These are phyloP conservation scores for Brachymystax lenok DNA, from an alignment of 2,797 vertebrate species.

Conservation along the genomic window DNA sequence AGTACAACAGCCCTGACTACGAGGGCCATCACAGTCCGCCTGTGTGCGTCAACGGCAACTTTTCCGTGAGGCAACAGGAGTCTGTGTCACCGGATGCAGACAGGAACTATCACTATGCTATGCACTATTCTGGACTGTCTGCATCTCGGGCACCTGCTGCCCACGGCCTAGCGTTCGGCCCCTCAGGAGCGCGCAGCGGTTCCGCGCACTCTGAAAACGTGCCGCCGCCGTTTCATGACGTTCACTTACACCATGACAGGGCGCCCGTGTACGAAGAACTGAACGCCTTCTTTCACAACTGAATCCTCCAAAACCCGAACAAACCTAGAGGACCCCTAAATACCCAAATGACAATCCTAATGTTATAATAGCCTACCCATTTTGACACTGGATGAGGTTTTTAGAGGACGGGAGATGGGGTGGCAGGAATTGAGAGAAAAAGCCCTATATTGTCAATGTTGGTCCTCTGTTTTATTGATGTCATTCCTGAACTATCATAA, in stretches of 20 bases:
- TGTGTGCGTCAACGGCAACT: conserved; percentile 89
- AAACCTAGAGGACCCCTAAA: conserved; percentile 30
- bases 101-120: conserved; percentile 96
- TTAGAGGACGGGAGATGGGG: conserved; percentile 15
- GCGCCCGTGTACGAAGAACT: conserved; percentile 93
- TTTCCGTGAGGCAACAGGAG: conserved; percentile 87
- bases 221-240: conserved; percentile 84
- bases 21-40: conserved; percentile 92
- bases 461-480: conserved; percentile 66
- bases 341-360: conserved; percentile 54
- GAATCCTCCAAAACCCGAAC: conserved; percentile 46
- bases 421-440: conserved; percentile 27
- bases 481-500: conserved; percentile 60
- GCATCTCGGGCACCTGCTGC: conserved; percentile 78
- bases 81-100: conserved; percentile 87
- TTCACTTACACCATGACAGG: conserved; percentile 91
- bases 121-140: conserved; percentile 93
- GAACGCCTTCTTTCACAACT: conserved; percentile 97
- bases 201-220: conserved; percentile 92
- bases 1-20: conserved; percentile 94
- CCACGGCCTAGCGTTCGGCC: conserved; percentile 84
- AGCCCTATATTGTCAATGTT: conserved; percentile 38
- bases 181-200: conserved; percentile 83
- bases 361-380: conserved; percentile 43
- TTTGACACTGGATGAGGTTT: conserved; percentile 39